Evolutionary conservation across 2,797 vertebrate genomes (phyloP).

Genomic region (Myripristis murdjan): DNA sequence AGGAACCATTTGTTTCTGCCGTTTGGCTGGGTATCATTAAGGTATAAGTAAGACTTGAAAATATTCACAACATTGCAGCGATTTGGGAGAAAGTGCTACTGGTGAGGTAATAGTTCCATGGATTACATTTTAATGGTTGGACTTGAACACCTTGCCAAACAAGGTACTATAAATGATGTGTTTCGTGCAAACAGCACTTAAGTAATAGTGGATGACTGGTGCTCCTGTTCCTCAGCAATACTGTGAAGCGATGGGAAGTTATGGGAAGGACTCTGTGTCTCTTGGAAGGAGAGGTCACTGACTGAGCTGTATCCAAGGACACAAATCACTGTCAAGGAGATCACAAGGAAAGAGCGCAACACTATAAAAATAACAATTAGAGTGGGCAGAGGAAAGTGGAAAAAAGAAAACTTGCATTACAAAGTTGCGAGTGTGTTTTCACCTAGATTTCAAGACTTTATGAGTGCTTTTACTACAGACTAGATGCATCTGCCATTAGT

Average conservation of each 20-base stretch:
- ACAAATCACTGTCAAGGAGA: slow-evolving; percentile 20
- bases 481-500: background rate
- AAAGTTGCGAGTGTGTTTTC: background rate
- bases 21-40: slow-evolving; percentile 68
- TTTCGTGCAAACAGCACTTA: slow-evolving; percentile 51
- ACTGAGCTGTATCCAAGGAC: slow-evolving; percentile 43
- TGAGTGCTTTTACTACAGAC: slow-evolving; percentile 3
- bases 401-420: background rate
- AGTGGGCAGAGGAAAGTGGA: slow-evolving; percentile 6
- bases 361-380: slow-evolving; percentile 32
- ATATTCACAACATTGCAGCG: slow-evolving; percentile 74
- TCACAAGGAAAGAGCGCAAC: slow-evolving; percentile 10
- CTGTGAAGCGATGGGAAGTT: slow-evolving; percentile 35
- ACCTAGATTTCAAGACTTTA: background rate
- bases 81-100: slow-evolving; percentile 73
- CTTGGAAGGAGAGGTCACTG: slow-evolving; percentile 27
- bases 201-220: slow-evolving; percentile 38
- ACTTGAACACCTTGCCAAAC: slow-evolving; percentile 61
- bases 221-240: slow-evolving; percentile 54
- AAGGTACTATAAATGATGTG: slow-evolving; percentile 75
- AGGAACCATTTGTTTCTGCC: slow-evolving; percentile 70
- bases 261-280: slow-evolving; percentile 49
- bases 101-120: slow-evolving; percentile 80
- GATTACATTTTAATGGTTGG: slow-evolving; percentile 75
- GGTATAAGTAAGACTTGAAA: slow-evolving; percentile 73